A percentile compares a stretch with the other conserved stretches of the same genome.
phyloP scores from a whole-genome alignment of 2,888 invertebrate species.

The Cosmia pyralina region DNA sequence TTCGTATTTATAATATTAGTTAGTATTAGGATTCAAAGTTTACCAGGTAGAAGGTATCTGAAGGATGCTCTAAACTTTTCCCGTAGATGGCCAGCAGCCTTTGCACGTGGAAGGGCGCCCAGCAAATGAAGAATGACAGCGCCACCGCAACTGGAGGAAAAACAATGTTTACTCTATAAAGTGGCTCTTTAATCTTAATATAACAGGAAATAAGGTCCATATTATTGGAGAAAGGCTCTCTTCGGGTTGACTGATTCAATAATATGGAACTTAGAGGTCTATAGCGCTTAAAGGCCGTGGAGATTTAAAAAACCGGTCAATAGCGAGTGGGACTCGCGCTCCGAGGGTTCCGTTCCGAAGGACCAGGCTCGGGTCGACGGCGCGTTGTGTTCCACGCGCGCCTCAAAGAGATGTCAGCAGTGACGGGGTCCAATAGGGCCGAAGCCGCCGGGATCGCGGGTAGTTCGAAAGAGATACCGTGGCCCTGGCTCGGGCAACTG shows the following conservation, averaged over 20 bases:
- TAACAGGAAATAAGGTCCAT: constrained; percentile 16
- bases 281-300: not conserved
- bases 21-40: constrained; percentile 33
- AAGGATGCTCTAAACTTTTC: constrained; percentile 84
- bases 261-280: not conserved
- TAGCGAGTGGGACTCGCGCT: too few species aligned
- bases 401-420: too few species aligned
- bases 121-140: constrained; percentile 95
- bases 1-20: too few species aligned
- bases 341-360: too few species aligned
- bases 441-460: too few species aligned
- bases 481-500: too few species aligned
- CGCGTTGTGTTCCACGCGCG: too few species aligned
- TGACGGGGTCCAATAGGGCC: too few species aligned
- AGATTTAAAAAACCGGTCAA: too few species aligned
- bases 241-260: not conserved
- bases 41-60: constrained; percentile 86
- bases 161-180: constrained; percentile 39
- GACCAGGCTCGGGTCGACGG: too few species aligned
- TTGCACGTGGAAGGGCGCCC: constrained; percentile 98
- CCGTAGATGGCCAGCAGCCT: constrained; percentile 95
- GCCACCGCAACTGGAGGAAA: constrained; percentile 94
- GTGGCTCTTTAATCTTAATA: constrained; percentile 6
- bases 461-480: too few species aligned
- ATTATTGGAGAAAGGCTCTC: constrained; percentile 1